A percentile compares a stretch with the other conserved stretches of the same genome.
Evolutionary conservation across 2,888 invertebrate species (phyloP).

Genomic region (Acholoe squamosa): DNA sequence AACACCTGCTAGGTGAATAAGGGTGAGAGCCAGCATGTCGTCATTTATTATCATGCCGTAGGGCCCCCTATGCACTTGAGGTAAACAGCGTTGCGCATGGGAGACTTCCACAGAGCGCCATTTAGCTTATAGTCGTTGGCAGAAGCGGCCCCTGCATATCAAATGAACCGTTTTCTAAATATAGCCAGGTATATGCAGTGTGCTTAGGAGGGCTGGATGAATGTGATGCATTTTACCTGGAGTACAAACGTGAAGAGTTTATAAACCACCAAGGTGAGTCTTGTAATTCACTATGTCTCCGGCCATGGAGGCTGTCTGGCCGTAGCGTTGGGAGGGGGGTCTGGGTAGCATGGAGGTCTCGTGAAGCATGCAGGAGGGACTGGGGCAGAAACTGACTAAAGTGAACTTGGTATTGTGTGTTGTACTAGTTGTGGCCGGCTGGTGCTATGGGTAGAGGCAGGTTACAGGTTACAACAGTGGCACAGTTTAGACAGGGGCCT

Average conservation of each 20-base stretch:
- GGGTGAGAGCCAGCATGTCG: neutral
- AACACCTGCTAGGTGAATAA: neutral
- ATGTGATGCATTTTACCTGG: constrained; percentile 51
- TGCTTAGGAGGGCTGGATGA: constrained; percentile 59
- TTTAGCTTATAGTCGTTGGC: constrained; percentile 35
- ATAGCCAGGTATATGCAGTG: constrained; percentile 61
- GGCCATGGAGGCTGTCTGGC: neutral
- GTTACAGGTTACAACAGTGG: constrained; percentile 39
- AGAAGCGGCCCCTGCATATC: constrained; percentile 61
- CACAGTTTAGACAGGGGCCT: neutral
- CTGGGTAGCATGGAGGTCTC: neutral
- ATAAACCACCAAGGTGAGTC: constrained; percentile 39
- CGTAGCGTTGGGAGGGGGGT: neutral
- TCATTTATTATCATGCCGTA: constrained; percentile 28
- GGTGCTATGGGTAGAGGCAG: neutral
- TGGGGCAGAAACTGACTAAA: constrained; percentile 22
- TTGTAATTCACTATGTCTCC: neutral
- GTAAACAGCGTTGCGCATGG: constrained; percentile 45
- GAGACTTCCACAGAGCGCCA: constrained; percentile 30
- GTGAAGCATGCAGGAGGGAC: neutral
- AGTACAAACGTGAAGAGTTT: constrained; percentile 30
- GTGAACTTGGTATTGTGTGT: constrained; percentile 45
- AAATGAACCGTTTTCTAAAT: constrained; percentile 64
- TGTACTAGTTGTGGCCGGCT: neutral
- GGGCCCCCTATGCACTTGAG: constrained; percentile 45